These are phyloP conservation scores for Sitophilus oryzae DNA, from an alignment of 1,140 invertebrate species.

Conservation along the genomic window DNA sequence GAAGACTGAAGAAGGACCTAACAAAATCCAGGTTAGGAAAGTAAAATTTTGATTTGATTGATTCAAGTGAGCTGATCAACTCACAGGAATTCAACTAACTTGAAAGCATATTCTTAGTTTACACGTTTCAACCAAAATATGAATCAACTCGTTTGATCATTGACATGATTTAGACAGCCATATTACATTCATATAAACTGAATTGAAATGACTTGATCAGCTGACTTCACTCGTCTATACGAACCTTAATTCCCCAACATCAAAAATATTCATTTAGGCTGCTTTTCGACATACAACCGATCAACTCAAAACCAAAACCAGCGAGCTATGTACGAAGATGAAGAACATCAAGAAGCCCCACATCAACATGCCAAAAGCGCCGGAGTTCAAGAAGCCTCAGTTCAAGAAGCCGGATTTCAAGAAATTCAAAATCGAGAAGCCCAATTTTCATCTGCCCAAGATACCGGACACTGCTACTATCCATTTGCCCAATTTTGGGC, in stretches of 20 bases:
- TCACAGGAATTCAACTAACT: too few species aligned
- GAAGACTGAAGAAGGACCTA: slow-evolving; percentile 23
- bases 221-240: too few species aligned
- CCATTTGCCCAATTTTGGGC: slow-evolving; percentile 45
- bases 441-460: slow-evolving; percentile 57
- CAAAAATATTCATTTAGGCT: slow-evolving; percentile 13
- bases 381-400: slow-evolving; percentile 40
- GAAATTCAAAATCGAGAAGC: slow-evolving; percentile 45
- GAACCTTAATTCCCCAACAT: too few species aligned
- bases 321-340: slow-evolving; percentile 40
- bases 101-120: too few species aligned
- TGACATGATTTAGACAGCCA: neutral
- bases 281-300: slow-evolving; percentile 53
- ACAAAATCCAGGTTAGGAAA: slow-evolving; percentile 20
- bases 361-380: slow-evolving; percentile 33
- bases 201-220: too few species aligned
- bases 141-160: too few species aligned
- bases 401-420: slow-evolving; percentile 35
- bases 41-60: neutral
- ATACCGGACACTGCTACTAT: slow-evolving; percentile 56
- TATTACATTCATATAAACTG: neutral
- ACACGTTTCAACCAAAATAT: too few species aligned
- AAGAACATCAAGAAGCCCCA: slow-evolving; percentile 52
- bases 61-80: too few species aligned
- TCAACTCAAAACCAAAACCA: slow-evolving; percentile 49